A percentile compares a stretch with the other conserved stretches of the same genome.
Conservation (phyloP, 2,797 vertebrate genomes). For the Liparis tanakae region DNA sequence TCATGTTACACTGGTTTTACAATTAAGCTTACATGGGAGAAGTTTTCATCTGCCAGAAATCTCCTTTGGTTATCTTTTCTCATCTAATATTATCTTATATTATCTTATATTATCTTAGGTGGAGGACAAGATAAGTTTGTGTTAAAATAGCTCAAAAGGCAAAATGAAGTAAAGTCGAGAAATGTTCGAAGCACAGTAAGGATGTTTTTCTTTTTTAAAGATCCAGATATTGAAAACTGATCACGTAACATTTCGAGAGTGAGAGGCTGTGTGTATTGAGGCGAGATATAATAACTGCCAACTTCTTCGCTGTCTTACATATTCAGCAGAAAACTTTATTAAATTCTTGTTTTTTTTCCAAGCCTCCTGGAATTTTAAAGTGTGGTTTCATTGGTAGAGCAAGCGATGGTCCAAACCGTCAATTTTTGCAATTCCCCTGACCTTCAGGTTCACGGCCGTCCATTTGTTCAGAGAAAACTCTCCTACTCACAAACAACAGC, state of each 20-base stretch:
- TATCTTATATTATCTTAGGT: background rate
- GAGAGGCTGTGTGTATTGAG: conserved; percentile 3
- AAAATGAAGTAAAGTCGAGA: background rate
- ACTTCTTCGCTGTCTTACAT: conserved; percentile 15
- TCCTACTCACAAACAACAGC: conserved; percentile 28
- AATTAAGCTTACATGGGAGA: background rate
- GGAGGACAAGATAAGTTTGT: background rate
- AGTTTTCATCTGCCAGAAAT: background rate
- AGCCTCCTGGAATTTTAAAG: background rate
- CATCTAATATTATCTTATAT: too few relatives aligned
- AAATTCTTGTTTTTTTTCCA: background rate
- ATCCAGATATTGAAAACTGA: conserved; percentile 11
- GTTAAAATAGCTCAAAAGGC: background rate
- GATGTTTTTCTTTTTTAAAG: background rate
- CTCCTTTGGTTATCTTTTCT: background rate
- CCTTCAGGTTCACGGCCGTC: conserved; percentile 13
- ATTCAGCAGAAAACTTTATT: background rate
- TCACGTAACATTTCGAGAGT: conserved; percentile 18
- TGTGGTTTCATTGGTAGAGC: conserved; percentile 13
- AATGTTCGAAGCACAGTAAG: background rate
- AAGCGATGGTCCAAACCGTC: background rate
- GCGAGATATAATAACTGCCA: conserved; percentile 10
- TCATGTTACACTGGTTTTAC: background rate
- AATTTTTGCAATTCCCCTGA: conserved; percentile 3
- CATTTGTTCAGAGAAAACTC: conserved; percentile 18